Evolutionary conservation across 2,797 vertebrate genomes (phyloP).

Genomic region (Pagetopsis macropterus): DNA sequence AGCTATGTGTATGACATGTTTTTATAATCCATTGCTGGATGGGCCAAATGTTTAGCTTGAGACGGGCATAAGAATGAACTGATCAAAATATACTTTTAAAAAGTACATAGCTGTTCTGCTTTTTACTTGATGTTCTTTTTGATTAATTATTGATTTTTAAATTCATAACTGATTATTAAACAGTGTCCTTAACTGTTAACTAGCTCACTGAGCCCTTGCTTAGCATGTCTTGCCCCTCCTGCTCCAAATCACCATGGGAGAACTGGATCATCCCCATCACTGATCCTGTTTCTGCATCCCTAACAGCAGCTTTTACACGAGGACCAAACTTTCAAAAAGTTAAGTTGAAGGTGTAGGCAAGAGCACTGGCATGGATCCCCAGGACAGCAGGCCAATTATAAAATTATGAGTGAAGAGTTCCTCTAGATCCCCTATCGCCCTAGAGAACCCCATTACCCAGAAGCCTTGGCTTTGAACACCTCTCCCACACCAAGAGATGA

Average conservation of each 20-base stretch:
- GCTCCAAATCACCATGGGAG: constrained; percentile 41
- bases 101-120: too few relatives aligned
- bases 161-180: constrained; percentile 24
- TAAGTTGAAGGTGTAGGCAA: constrained; percentile 75
- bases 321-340: constrained; percentile 71
- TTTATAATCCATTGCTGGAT: neutral
- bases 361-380: constrained; percentile 56
- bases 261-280: constrained; percentile 37
- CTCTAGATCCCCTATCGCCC: constrained; percentile 59
- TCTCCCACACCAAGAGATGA: constrained; percentile 75
- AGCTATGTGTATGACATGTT: too few relatives aligned
- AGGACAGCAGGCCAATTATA: constrained; percentile 77
- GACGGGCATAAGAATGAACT: neutral
- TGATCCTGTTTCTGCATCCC: constrained; percentile 34
- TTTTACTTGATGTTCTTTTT: neutral
- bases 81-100: neutral
- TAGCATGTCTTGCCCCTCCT: neutral
- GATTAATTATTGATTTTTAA: constrained; percentile 26
- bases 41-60: neutral
- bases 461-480: constrained; percentile 82
- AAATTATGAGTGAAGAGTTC: constrained; percentile 83
- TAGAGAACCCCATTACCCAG: constrained; percentile 76
- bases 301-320: constrained; percentile 34
- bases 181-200: constrained; percentile 27
- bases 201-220: constrained; percentile 17